Evolutionary conservation across 2,888 invertebrate genomes (phyloP).

Genomic region (Lycia hirtaria): DNA sequence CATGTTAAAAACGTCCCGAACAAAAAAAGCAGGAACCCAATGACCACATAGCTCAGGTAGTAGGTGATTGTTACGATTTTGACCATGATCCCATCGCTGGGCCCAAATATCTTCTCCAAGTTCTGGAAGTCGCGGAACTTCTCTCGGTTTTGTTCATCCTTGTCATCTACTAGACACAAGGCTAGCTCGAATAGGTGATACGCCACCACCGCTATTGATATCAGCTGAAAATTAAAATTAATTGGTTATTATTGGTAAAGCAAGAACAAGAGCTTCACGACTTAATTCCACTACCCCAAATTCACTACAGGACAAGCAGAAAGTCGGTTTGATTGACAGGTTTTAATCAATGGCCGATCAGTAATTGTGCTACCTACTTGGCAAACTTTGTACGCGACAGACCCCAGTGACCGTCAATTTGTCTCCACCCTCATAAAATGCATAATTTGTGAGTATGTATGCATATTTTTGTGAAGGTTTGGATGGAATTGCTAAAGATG

Average conservation of each 20-base stretch:
- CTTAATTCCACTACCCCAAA: no score
- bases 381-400: no score
- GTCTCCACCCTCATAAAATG: no score
- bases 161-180: conserved; percentile 62
- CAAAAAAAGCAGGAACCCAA: conserved; percentile 66
- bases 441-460: no score
- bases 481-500: no score
- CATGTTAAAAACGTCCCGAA: conserved; percentile 67
- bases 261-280: no score
- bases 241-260: conserved; percentile 16
- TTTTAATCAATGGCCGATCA: no score
- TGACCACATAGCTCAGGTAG: conserved; percentile 63
- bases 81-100: conserved; percentile 62
- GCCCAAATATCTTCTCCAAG: conserved; percentile 71
- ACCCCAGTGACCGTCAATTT: no score
- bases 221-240: conserved; percentile 59
- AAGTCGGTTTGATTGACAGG: neutral
- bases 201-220: conserved; percentile 69
- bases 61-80: conserved; percentile 64
- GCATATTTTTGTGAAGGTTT: no score
- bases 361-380: no score
- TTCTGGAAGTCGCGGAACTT: conserved; percentile 72
- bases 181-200: conserved; percentile 70
- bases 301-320: no score
- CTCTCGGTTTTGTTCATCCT: conserved; percentile 55